Conservation (phyloP, 2,113 vertebrate species). For the Aptenodytes forsteri region DNA sequence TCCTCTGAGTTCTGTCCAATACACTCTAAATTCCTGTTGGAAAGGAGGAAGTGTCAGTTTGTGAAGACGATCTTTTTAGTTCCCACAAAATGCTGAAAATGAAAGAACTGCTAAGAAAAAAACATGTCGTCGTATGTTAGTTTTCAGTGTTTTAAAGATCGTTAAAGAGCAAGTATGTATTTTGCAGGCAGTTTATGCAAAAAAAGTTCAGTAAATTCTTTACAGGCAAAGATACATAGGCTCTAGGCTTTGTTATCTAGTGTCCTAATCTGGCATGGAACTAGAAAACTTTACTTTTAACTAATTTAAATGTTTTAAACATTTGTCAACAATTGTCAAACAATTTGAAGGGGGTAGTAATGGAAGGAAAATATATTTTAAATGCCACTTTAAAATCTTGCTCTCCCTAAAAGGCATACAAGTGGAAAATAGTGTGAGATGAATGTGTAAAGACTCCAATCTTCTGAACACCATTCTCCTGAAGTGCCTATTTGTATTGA, state of each 20-base stretch:
- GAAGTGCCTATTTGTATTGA: not conserved
- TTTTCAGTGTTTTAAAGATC: not conserved
- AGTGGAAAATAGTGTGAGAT: not conserved
- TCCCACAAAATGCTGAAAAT: not conserved
- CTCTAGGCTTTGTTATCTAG: not conserved
- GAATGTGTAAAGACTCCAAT: not conserved
- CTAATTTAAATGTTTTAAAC: not conserved
- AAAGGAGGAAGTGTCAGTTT: not conserved
- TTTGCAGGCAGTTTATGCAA: not conserved
- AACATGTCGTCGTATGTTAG: not conserved
- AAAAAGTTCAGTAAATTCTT: not conserved
- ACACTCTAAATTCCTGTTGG: slow-evolving; percentile 61
- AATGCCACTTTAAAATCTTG: not conserved
- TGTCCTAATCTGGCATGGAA: not conserved
- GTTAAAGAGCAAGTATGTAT: not conserved
- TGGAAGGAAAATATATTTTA: not conserved
- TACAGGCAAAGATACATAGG: not conserved
- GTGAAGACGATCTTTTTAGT: not conserved
- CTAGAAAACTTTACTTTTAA: not conserved
- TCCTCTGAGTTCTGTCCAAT: slow-evolving; percentile 76
- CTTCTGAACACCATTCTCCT: not conserved
- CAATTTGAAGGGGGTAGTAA: not conserved
- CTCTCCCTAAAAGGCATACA: not conserved
- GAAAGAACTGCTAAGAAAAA: not conserved
- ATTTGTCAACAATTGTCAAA: not conserved